These are phyloP conservation scores for Euphysa ruthae DNA, from an alignment of 30 jellyfish, hydroid and myxozoan genomes.

Conservation along the genomic window DNA sequence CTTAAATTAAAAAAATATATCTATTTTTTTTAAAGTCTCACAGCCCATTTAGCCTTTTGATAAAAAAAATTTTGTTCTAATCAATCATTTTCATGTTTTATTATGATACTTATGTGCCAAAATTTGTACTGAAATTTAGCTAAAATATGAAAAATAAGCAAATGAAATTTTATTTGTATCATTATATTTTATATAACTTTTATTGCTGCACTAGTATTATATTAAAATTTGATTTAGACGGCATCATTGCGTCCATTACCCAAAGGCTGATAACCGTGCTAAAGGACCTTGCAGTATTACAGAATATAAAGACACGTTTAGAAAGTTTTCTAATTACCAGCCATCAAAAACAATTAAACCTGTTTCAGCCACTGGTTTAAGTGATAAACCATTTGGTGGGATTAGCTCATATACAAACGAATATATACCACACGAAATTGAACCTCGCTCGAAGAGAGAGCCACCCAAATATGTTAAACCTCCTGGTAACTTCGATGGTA, in stretches of 20 bases:
- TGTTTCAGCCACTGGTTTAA: constrained; percentile 34
- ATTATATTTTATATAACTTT: neutral
- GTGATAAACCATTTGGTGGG: constrained; percentile 74
- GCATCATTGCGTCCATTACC: constrained; percentile 88
- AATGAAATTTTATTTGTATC: neutral
- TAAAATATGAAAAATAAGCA: no score
- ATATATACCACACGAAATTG: constrained; percentile 53
- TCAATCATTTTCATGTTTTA: no score
- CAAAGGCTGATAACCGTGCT: constrained; percentile 31
- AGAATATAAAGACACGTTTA: constrained; percentile 81
- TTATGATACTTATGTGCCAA: no score
- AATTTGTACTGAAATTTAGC: no score
- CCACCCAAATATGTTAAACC: constrained; percentile 53
- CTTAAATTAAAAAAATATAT: no score
- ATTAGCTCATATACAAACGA: constrained; percentile 56
- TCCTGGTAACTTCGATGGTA: constrained; percentile 45
- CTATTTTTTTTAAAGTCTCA: no score
- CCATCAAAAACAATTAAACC: constrained; percentile 72
- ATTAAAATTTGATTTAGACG: no score
- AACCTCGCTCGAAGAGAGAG: constrained; percentile 47
- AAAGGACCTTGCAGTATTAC: constrained; percentile 56
- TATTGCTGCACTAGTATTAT: neutral
- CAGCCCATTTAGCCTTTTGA: no score
- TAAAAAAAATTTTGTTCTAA: no score
- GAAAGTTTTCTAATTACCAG: constrained; percentile 45